Evolutionary conservation across 2,888 invertebrate species (phyloP).

Genomic region (Tenthredo distinguenda): DNA sequence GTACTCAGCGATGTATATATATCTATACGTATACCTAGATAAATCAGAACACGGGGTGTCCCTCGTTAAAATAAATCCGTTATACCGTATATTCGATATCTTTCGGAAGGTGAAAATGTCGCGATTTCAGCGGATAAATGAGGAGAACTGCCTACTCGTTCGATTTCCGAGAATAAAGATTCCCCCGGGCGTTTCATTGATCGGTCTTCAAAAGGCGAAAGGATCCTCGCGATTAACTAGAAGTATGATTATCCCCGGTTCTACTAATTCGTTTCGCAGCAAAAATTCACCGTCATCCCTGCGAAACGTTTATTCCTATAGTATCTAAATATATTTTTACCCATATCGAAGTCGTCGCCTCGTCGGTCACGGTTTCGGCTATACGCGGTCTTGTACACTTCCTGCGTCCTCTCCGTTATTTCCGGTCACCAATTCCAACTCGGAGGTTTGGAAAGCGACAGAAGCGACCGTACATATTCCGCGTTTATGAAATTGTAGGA

Average conservation of each 20-base stretch:
- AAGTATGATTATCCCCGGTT: neutral
- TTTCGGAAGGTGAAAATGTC: conserved; percentile 5
- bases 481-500: neutral
- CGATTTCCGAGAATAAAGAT: neutral
- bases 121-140: neutral
- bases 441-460: neutral
- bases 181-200: neutral
- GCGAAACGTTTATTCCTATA: neutral
- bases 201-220: neutral
- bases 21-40: neutral
- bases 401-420: conserved; percentile 5
- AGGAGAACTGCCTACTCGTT: neutral
- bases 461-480: neutral
- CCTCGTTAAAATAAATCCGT: neutral
- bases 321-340: neutral
- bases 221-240: neutral
- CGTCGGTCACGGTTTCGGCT: neutral
- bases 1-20: neutral
- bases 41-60: neutral
- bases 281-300: neutral
- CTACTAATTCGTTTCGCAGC: neutral
- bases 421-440: conserved; percentile 1
- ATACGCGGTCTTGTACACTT: conserved; percentile 17
- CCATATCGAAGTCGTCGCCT: neutral
- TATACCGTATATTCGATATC: neutral